These are phyloP conservation scores for Actenoides lindsayi DNA, from an alignment of 2,113 vertebrate species.

Conservation along the genomic window DNA sequence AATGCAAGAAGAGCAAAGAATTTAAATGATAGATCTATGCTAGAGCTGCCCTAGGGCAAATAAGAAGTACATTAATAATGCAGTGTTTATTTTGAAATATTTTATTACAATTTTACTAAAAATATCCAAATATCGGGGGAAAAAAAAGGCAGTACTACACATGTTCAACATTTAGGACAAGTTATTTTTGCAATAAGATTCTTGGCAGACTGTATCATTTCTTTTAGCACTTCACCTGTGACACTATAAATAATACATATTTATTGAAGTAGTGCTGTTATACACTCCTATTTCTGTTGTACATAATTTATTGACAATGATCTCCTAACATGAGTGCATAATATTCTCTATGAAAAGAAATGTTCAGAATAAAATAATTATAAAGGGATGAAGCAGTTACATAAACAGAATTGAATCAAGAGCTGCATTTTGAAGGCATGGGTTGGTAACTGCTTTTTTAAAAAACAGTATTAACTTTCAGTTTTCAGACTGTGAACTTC, in stretches of 20 bases:
- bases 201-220: conserved; percentile 66
- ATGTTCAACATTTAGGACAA: conserved; percentile 61
- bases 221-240: conserved; percentile 75
- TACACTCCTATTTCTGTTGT: conserved; percentile 52
- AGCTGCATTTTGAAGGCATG: background rate
- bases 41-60: conserved; percentile 64
- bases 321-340: conserved; percentile 52
- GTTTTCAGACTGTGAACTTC: background rate
- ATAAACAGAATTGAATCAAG: background rate
- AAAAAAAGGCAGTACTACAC: background rate
- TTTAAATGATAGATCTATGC: conserved; percentile 78
- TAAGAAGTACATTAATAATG: conserved; percentile 80
- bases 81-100: conserved; percentile 79
- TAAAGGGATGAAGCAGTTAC: background rate
- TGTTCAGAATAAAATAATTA: conserved; percentile 33
- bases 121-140: conserved; percentile 52
- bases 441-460: background rate
- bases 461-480: background rate
- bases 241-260: conserved; percentile 79
- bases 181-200: conserved; percentile 69
- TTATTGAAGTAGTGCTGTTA: conserved; percentile 74
- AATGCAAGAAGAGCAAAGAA: conserved; percentile 65
- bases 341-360: conserved; percentile 49
- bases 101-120: conserved; percentile 81
- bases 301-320: conserved; percentile 77